Base-by-base conservation (phyloP, 2,888 invertebrate genomes). In the Agrochola lota region DNA sequence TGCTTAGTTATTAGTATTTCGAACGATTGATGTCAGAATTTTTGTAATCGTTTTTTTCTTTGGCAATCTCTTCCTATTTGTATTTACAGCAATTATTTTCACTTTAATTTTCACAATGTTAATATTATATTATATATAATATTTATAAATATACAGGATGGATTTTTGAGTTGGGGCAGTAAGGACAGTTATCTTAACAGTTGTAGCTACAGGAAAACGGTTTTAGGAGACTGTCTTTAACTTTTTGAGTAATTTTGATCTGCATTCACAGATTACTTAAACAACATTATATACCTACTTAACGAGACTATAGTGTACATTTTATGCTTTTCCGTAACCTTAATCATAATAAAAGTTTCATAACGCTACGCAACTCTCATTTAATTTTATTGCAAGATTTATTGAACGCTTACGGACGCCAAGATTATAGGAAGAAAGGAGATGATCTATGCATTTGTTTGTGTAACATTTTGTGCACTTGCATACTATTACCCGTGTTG, bases 371-470 rank as follows among this genome's bases (percentile, higher is more conserved):
- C 78, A 70, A 59, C 67, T 64, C 7, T 30, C 55, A 15, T 55
- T 26, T 20, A 52, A 49, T 71, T 81, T 81, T 71, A 71, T 52
- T 26, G 57, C 43, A 20, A 63, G 71, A 80, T 81, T 81, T 81
- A 81, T 84, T 62, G 49, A 52, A 59, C 35, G 49, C 23, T 71
- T 62, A 55, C 26, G 8, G 8, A 57, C 43, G 80, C 85, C 85
- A 71, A 84, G 43, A 71, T 15, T 57, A 71, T 20, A 15, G 23
- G 35, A 35, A 62, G 49, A 35, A 52, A 52, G 11, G 63, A 49
- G 26, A 3, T 62, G 70, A 80, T 78, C 26, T 78, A 79, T 59
- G 67, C 15, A 71, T 43, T 46, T 71, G 57, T 84, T 84, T 84
- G 62, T 68, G 80, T 30, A 30, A 60, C 30, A 49, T 30, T 59